Conservation (phyloP, 2,888 invertebrate genomes). For the Coelogynopora nodosa region DNA sequence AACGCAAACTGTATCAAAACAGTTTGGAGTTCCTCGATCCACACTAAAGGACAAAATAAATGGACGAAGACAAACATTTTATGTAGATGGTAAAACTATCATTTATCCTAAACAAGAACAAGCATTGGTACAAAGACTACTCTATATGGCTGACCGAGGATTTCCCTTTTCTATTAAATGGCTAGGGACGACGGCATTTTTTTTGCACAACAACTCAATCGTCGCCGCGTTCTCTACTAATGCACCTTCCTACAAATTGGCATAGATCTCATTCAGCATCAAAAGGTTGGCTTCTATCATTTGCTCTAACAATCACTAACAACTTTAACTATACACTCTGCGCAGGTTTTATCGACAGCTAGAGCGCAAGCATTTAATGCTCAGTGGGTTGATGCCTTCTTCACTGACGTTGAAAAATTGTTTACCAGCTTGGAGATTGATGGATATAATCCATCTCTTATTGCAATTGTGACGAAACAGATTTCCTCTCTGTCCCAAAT, state of each 20-base stretch:
- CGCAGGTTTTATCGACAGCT: neutral
- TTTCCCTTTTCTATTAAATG: neutral
- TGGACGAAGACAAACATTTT: constrained; percentile 22
- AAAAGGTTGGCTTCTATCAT: neutral
- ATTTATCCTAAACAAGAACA: neutral
- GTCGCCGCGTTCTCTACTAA: neutral
- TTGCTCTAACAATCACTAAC: neutral
- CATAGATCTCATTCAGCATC: constrained; percentile 13
- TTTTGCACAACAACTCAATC: constrained; percentile 5
- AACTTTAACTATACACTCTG: neutral
- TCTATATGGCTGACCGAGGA: neutral
- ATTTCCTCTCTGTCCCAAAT: neutral
- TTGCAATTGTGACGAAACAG: constrained; percentile 21
- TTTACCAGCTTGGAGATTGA: neutral
- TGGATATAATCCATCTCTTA: constrained; percentile 20
- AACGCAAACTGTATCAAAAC: neutral
- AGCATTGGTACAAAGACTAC: neutral
- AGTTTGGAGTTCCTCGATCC: neutral
- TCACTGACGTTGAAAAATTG: neutral
- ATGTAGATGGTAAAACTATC: neutral
- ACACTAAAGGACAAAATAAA: neutral
- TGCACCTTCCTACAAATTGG: neutral
- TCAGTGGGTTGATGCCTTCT: neutral
- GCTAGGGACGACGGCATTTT: neutral
- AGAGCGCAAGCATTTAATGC: neutral